A percentile compares a stretch with the other conserved stretches of the same genome.
phyloP scores from a whole-genome alignment of 2,113 vertebrate genomes.

The Anguilla japonica region DNA sequence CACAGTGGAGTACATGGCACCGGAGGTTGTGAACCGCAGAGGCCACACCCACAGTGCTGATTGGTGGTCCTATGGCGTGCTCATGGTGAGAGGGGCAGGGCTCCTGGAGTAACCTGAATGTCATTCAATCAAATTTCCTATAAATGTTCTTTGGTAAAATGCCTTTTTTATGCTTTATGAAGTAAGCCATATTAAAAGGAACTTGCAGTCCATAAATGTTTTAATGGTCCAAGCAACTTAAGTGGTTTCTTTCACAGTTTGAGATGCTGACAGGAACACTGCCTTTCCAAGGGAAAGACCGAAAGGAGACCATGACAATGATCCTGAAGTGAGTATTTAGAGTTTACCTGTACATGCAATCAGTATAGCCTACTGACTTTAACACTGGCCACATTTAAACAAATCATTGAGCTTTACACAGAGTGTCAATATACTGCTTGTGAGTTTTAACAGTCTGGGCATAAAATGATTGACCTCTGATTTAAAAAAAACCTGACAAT shows the following conservation, averaged over 20 bases:
- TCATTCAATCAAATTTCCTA: neutral
- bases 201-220: neutral
- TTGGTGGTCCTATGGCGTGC: conserved; percentile 86
- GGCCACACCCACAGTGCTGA: conserved; percentile 82
- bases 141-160: neutral
- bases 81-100: conserved; percentile 70
- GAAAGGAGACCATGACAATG: conserved; percentile 87
- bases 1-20: conserved; percentile 87
- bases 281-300: conserved; percentile 86
- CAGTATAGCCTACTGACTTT: neutral
- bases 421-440: neutral
- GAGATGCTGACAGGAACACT: conserved; percentile 85
- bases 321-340: conserved; percentile 81
- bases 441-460: neutral
- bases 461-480: too few relatives aligned
- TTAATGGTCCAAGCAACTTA: neutral
- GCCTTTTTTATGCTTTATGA: neutral
- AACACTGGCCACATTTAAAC: neutral
- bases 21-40: conserved; percentile 81
- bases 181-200: neutral
- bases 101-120: neutral
- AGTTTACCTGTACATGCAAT: neutral
- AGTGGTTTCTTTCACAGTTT: conserved; percentile 64
- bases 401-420: neutral
- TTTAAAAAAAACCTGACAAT: too few relatives aligned